Base-by-base conservation (phyloP, 2,888 invertebrate genomes). In the Ophion slaviceki region DNA sequence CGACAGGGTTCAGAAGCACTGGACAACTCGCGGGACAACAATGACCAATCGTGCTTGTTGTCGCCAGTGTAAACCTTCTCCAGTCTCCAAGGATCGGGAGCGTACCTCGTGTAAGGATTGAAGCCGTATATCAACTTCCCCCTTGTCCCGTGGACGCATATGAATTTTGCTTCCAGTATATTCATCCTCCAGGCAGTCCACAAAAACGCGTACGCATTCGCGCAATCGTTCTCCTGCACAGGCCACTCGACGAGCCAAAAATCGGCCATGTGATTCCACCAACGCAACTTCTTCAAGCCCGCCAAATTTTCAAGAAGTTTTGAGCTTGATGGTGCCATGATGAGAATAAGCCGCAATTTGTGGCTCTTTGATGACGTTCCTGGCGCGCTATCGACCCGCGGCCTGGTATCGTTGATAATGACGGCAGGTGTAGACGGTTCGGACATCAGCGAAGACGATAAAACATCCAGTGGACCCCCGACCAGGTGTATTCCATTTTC, bases 191-290 rank as follows among this genome's bases (percentile, higher is more conserved):
- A 89, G 10, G 79, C 78, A 24, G 57, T 75, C 68, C 47, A 59
- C n/a, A 89, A 72, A 36, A 85, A 86, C 32, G 62, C 40, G 14
- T 61, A 68, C 2, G 86, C 87, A 7, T 81, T 86, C 3, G 76
- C 40, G 62, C 90, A 90, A 40, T 74, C 75, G 11, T 59, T 64
- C 1, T 40, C 61, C 10, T 68, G 11, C 7, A 66, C 59, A 11
- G 57, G 36, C 70, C 24, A 20, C 14, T 88, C 82, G 32, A 87
- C 2, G 8, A 90, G 20, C n/a, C 85, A 45, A 32, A 87, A 88
- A 0, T 82, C 64, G 2, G 76, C 88, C 59, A 45, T 82, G 20
- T 84, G 71, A 67, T 90, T 89, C 90, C 90, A 90, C 82, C 86
- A 86, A 40, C 78, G 53, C 17, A 88, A 87, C 20, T 62, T 68